Evolutionary conservation across 2,797 vertebrate species (phyloP), one percentile per base, ranked within the genome.

Genomic region (Danio aesculapii): DNA sequence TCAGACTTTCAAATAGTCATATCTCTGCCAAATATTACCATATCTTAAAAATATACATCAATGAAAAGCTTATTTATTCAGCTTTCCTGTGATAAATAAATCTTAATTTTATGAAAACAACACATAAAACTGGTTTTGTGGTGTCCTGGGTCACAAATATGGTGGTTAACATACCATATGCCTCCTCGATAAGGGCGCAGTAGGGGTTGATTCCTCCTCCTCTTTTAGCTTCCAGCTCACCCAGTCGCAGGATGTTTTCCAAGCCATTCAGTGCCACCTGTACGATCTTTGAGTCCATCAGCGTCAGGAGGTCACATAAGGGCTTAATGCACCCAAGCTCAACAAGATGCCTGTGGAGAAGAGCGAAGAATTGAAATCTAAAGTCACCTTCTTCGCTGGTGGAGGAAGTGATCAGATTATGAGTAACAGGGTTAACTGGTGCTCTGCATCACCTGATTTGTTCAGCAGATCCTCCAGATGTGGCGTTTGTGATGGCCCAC

Each of bases 271-370:
- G 92, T 16, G 98, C 96, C 88, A 99, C 97, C 85, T 99, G 97
- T 84, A 99, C 97, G 49, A 99, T 98, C 93, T 99, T 99, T 78
- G 97, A 96, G 90, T 99, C 98, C 97, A 99, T 98, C 80, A 99
- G 95, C 0, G 98, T 99, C 83, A 99, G 97, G 74, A 99, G 95
- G 90, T 99, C 98, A 47, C 98, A 99, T 72, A 99, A 94, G 3
- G 97, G 98, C 90, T 98, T 98, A 90, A 99, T 98, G 87, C 97
- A 99, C 75, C 98, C 97, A 46, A 98, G 92, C 79, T 98, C 97
- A 89, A 99, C 98, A 16, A 99, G 93, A 88, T 98, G 96, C 88
- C 98, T 99, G 91, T 61, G 19, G 7, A 67, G 16, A 13, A 30
- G 30, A 47, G 8, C 12, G 69, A 62, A 49, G 8, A 8, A 57